Evolutionary conservation across 2,797 vertebrate species (phyloP).

Genomic region (Eulemur albifrons): DNA sequence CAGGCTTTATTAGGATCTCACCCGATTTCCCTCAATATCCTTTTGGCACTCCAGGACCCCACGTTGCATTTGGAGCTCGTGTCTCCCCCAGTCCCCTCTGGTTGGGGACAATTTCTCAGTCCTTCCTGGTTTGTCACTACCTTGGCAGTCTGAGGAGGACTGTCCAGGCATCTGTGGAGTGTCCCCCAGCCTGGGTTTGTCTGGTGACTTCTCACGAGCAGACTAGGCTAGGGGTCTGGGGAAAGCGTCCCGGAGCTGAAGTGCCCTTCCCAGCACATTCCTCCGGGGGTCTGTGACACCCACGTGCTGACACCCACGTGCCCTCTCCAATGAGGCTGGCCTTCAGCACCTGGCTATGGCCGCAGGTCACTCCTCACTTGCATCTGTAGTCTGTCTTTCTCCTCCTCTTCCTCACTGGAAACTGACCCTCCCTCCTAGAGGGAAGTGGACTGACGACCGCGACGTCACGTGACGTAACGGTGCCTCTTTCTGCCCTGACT

Average conservation of each 20-base stretch:
- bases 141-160: background rate
- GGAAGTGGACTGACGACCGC: no score
- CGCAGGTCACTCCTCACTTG: rapidly evolving
- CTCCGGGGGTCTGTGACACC: rapidly evolving
- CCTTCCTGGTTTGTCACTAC: background rate
- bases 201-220: background rate
- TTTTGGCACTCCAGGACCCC: no score
- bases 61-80: rapidly evolving
- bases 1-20: background rate
- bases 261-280: background rate
- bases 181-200: background rate
- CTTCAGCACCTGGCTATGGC: background rate
- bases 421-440: background rate
- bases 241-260: background rate
- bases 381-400: background rate
- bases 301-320: background rate
- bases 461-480: no score
- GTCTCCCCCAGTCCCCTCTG: background rate
- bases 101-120: background rate
- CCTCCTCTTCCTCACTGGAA: background rate
- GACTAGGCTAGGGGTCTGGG: background rate
- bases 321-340: rapidly evolving
- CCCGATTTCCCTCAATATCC: background rate
- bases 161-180: background rate
- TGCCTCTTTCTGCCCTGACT: background rate